A percentile compares a stretch with the other conserved stretches of the same genome.
These are phyloP conservation scores for Myodes glareolus DNA, from an alignment of 2,113 vertebrate species.

Conservation along the genomic window DNA sequence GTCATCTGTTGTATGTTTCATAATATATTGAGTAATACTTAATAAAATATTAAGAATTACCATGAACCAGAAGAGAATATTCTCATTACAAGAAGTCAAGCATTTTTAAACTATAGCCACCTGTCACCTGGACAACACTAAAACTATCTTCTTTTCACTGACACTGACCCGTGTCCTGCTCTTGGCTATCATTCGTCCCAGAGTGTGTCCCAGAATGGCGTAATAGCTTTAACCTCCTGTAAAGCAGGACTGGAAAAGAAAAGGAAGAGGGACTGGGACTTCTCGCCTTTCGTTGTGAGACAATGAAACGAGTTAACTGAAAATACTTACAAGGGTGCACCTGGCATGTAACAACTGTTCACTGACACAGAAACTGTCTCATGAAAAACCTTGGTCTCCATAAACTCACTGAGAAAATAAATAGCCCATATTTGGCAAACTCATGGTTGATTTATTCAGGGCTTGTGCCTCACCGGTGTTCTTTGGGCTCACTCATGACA, in stretches of 20 bases:
- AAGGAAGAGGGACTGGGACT: background rate
- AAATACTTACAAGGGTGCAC: background rate
- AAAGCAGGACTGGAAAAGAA: background rate
- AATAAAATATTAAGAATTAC: constrained; percentile 46
- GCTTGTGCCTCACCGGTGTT: constrained; percentile 49
- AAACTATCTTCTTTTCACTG: background rate
- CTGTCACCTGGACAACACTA: background rate
- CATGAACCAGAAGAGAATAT: constrained; percentile 33
- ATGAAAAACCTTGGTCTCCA: background rate
- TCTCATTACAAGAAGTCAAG: background rate
- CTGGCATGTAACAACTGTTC: background rate
- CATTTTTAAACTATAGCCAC: background rate
- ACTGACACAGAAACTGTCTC: constrained; percentile 1
- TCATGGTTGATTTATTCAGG: background rate
- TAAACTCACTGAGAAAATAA: constrained; percentile 54
- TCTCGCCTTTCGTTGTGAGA: background rate
- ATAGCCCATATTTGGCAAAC: constrained; percentile 68
- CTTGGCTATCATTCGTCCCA: background rate
- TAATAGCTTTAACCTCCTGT: background rate
- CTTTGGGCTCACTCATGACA: constrained; percentile 40
- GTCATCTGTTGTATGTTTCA: background rate
- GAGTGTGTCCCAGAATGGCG: background rate
- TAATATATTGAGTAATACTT: background rate
- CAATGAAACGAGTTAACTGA: background rate
- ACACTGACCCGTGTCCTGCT: background rate